phyloP scores from a whole-genome alignment of 2,888 invertebrate species.

The Odontocerum albicorne region DNA sequence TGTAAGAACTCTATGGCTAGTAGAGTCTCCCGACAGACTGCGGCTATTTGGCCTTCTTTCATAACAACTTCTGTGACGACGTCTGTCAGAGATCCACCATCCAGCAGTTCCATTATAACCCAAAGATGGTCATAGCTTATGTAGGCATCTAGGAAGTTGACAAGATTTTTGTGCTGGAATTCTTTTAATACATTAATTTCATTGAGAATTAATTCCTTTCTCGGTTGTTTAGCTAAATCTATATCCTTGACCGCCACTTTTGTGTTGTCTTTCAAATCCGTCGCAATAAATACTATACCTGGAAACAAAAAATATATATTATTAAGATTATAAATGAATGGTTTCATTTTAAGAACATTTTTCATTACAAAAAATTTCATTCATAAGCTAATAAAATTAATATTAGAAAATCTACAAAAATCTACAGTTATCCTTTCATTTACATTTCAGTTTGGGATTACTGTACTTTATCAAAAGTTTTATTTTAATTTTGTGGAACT shows the following conservation, averaged over 20 bases:
- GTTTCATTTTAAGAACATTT: too few species aligned
- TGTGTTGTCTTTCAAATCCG: conserved; percentile 69
- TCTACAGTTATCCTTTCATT: too few species aligned
- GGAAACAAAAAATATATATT: conserved; percentile 36
- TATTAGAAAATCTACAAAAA: too few species aligned
- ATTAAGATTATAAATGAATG: background rate
- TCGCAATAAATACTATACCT: conserved; percentile 89
- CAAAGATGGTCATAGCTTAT: conserved; percentile 90
- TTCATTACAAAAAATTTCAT: too few species aligned
- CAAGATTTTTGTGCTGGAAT: conserved; percentile 91
- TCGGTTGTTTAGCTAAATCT: conserved; percentile 90
- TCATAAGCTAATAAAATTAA: too few species aligned
- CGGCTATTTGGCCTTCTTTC: conserved; percentile 96
- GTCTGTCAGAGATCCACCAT: conserved; percentile 94
- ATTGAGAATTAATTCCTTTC: conserved; percentile 93
- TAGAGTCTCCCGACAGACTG: conserved; percentile 83
- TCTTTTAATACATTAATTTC: conserved; percentile 92
- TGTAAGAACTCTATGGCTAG: conserved; percentile 90
- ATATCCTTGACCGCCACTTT: conserved; percentile 96
- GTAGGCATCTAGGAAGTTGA: conserved; percentile 93
- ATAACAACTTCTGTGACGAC: conserved; percentile 97
- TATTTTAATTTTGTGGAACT: too few species aligned
- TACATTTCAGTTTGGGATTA: too few species aligned
- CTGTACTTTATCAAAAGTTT: too few species aligned
- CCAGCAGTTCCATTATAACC: conserved; percentile 95